Conservation (phyloP, 2,113 vertebrate genomes). For the Oryzias melastigma region DNA sequence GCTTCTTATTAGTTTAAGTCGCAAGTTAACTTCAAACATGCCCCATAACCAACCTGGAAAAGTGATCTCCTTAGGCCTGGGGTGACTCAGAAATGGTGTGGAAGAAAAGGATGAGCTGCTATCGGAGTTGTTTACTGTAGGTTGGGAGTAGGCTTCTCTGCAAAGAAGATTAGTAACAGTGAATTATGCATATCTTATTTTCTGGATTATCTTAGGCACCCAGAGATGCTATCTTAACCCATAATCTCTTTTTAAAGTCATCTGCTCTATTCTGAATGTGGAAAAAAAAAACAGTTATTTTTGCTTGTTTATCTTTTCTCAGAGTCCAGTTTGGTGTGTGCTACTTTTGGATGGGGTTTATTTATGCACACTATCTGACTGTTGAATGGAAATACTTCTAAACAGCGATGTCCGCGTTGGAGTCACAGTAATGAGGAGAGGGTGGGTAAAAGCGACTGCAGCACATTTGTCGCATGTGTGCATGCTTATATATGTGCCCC, state of each 20-base stretch:
- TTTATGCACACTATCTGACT: constrained; percentile 31
- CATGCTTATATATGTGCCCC: constrained; percentile 28
- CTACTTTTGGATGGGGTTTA: constrained; percentile 42
- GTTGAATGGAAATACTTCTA: constrained; percentile 45
- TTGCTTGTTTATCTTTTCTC: constrained; percentile 65
- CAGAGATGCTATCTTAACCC: constrained; percentile 69
- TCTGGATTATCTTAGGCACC: constrained; percentile 73
- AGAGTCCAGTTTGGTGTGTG: constrained; percentile 51
- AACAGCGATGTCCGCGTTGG: constrained; percentile 23
- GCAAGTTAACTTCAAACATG: constrained; percentile 40
- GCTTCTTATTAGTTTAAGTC: constrained; percentile 30
- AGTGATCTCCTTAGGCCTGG: constrained; percentile 48
- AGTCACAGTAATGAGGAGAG: constrained; percentile 38
- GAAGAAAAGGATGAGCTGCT: constrained; percentile 52
- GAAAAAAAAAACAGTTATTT: constrained; percentile 48
- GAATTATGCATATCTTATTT: constrained; percentile 81
- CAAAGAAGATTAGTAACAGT: constrained; percentile 79
- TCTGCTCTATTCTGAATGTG: constrained; percentile 62
- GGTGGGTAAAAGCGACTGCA: constrained; percentile 33
- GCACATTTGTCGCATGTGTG: constrained; percentile 28
- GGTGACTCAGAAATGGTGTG: constrained; percentile 49
- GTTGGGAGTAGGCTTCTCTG: constrained; percentile 63
- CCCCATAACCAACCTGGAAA: constrained; percentile 65
- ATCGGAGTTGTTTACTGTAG: constrained; percentile 72
- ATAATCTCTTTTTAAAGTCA: constrained; percentile 72